Percentiles rank a stretch among this genome's conserved stretches.
Evolutionary conservation across 1,140 invertebrate species (phyloP).

Genomic region (Acromyrmex echinatior): DNA sequence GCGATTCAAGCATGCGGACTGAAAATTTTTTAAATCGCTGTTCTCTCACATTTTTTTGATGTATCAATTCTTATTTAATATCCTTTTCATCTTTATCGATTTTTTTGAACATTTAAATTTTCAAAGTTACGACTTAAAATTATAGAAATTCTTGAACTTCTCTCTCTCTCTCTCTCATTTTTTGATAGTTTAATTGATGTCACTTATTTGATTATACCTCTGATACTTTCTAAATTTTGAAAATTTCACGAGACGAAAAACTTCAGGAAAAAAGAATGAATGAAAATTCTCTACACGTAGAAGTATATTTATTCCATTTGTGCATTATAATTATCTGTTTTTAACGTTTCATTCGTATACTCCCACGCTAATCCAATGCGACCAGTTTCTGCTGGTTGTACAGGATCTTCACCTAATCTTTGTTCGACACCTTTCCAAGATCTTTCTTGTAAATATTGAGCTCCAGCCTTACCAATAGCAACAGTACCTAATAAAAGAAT

Average conservation of each 20-base stretch:
- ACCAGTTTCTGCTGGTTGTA: conserved; percentile 88
- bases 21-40: not conserved
- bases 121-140: not conserved
- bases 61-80: not conserved
- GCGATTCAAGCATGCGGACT: not conserved
- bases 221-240: not conserved
- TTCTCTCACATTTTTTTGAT: not conserved
- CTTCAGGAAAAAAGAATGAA: not conserved
- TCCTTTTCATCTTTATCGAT: not conserved
- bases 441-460: conserved; percentile 88
- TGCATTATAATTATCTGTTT: conserved; percentile 4
- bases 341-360: conserved; percentile 84
- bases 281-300: not conserved
- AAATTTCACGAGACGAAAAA: not conserved
- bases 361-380: conserved; percentile 88
- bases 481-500: conserved; percentile 79
- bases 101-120: conserved; percentile 1
- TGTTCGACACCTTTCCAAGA: conserved; percentile 92
- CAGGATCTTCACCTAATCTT: conserved; percentile 89
- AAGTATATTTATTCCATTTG: conserved; percentile 55
- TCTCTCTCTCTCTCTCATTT: not conserved
- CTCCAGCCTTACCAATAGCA: conserved; percentile 86
- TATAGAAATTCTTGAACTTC: not conserved
- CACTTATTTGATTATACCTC: not conserved
- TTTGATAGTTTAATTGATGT: not conserved